These are phyloP conservation scores for Philonicus albiceps DNA, from an alignment of 2,888 invertebrate species.

Conservation along the genomic window DNA sequence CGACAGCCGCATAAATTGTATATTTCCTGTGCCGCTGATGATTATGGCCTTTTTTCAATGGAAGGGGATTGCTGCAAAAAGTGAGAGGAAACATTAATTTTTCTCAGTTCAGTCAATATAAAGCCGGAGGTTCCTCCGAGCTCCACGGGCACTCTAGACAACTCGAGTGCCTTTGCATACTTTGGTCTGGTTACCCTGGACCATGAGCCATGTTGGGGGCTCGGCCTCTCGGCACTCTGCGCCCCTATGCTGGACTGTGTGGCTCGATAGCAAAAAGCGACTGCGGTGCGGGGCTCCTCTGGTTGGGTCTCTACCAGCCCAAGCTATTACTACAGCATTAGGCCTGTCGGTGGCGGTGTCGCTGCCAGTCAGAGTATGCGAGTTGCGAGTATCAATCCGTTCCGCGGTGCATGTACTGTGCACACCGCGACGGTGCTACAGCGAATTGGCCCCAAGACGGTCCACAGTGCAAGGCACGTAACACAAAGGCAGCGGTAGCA, in stretches of 20 bases:
- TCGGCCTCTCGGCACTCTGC: not conserved
- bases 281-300: not conserved
- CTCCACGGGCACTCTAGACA: conserved; percentile 12
- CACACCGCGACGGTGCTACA: not conserved
- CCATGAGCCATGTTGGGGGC: conserved; percentile 15
- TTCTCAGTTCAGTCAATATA: conserved; percentile 35
- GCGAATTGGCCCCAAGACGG: not conserved
- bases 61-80: conserved; percentile 38
- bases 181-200: conserved; percentile 2
- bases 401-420: not conserved
- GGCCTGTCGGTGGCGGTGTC: not conserved
- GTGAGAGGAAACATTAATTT: conserved; percentile 43
- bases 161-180: conserved; percentile 16
- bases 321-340: not conserved
- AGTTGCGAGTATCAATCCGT: not conserved
- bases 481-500: not conserved
- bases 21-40: conserved; percentile 42
- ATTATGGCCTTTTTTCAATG: conserved; percentile 37
- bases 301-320: not conserved
- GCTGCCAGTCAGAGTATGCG: not conserved
- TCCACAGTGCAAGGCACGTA: not conserved
- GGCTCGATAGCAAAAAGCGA: not conserved
- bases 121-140: conserved; percentile 18
- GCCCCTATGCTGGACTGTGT: not conserved
- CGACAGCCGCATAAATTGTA: conserved; percentile 43